These are phyloP conservation scores for Clepsis dumicolana DNA, from an alignment of 2,888 invertebrate genomes.

Conservation along the genomic window DNA sequence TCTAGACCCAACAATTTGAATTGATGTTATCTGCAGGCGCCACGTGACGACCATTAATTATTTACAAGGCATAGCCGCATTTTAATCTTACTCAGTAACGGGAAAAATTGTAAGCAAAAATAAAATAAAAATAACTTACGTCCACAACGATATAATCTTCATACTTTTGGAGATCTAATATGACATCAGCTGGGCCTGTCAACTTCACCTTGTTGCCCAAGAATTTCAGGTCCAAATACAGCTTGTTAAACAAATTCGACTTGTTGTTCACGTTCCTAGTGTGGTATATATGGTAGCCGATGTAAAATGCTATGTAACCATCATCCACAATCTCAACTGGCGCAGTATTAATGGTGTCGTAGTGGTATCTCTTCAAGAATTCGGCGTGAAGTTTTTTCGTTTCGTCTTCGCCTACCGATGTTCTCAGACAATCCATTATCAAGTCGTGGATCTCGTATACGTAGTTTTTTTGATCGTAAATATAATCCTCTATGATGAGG, in stretches of 20 bases:
- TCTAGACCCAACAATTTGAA: too few relatives aligned
- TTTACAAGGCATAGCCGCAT: too few relatives aligned
- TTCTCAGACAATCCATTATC: slow-evolving; percentile 87
- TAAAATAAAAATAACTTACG: slow-evolving; percentile 64
- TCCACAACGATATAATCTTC: slow-evolving; percentile 83
- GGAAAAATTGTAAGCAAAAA: too few relatives aligned
- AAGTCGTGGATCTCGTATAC: slow-evolving; percentile 91
- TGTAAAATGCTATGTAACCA: slow-evolving; percentile 90
- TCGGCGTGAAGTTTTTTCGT: slow-evolving; percentile 83
- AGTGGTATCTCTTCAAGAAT: slow-evolving; percentile 86
- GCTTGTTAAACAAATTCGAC: slow-evolving; percentile 83
- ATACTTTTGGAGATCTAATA: slow-evolving; percentile 89
- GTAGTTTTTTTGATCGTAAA: slow-evolving; percentile 85
- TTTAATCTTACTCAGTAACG: too few relatives aligned
- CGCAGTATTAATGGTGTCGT: slow-evolving; percentile 77
- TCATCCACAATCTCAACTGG: slow-evolving; percentile 88
- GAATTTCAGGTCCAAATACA: slow-evolving; percentile 90
- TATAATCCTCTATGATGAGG: slow-evolving; percentile 88
- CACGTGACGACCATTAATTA: too few relatives aligned
- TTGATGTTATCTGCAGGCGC: too few relatives aligned
- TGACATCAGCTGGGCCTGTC: slow-evolving; percentile 89
- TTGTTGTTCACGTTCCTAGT: slow-evolving; percentile 77
- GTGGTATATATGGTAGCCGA: slow-evolving; percentile 89
- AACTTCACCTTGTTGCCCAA: slow-evolving; percentile 89
- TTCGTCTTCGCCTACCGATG: slow-evolving; percentile 70